Evolutionary conservation across 2,888 invertebrate genomes (phyloP), one percentile per base, ranked within the genome.

Genomic region (Ophion ellenae): DNA sequence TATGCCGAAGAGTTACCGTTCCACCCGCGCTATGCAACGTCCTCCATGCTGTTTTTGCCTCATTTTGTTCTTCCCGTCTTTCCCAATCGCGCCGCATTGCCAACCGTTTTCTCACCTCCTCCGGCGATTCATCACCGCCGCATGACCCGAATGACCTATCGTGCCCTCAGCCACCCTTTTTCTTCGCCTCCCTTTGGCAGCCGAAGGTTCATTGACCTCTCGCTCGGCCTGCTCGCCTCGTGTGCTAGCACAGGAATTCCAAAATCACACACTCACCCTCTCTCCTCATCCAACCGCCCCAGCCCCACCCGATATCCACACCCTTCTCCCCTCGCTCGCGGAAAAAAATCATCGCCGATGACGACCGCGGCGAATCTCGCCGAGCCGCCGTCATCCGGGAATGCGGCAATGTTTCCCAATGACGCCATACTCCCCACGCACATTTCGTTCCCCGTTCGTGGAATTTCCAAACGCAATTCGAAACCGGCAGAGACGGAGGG

Each of bases 1-100:
- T 93, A 91, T 93, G 93, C 91, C 91, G 89, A 90, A 92, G 3
- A 36, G 90, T 91, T 91, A 90, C 90, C 90, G 7, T 90, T 92
- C 91, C 92, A 92, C 92, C 92, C 91, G 91, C 92, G 90, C 90
- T 28, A 14, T 20, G n/a, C 14, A 36, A 59, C 32, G 28, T 45
- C 59, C 28, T 77, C 71, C 45, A 17, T 17, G 0, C 5, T 17
- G 2, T 53, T 53, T 53, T 53, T 53, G 47, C 47, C 14, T 53
- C 14, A 17, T 14, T 14, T 14, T 61, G n/a, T 53, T 63, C n/a
- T 53, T 14, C 36, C 28, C 36, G 11, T 24, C 71, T 70, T 66
- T 57, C 76, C 32, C 70, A 24, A 61, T 70, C 71, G n/a, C 36
- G 28, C 20, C 20, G n/a, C 24, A 40, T 36, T 24, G 36, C 79